Conservation (phyloP, 2,113 vertebrate species). For the Clarias macrocephalus region DNA sequence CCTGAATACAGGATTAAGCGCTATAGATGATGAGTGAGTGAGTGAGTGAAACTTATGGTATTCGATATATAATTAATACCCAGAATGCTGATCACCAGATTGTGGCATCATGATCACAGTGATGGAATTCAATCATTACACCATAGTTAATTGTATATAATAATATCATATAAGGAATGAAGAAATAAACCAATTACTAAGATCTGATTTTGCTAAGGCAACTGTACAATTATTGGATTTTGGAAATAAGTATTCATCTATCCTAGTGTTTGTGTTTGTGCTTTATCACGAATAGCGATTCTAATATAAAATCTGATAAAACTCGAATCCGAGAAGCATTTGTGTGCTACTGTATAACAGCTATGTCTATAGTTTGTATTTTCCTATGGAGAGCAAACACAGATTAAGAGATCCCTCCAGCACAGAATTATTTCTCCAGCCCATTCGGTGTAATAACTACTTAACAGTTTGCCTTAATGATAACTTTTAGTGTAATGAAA, state of each 20-base stretch:
- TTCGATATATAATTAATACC: too few relatives aligned
- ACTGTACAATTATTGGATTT: background rate
- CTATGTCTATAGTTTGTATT: background rate
- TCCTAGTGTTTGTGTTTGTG: background rate
- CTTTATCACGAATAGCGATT: background rate
- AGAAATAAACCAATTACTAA: background rate
- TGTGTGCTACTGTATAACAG: background rate
- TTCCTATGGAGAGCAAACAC: background rate
- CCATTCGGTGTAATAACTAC: background rate
- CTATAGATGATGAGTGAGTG: too few relatives aligned
- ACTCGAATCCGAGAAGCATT: background rate
- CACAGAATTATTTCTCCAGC: background rate
- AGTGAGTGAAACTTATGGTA: too few relatives aligned
- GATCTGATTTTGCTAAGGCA: background rate
- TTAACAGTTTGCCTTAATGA: background rate
- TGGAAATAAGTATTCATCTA: background rate
- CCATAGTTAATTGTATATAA: background rate
- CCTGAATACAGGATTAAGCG: too few relatives aligned
- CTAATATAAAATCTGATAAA: background rate
- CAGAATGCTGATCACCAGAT: background rate
- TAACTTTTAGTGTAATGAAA: constrained; percentile 5
- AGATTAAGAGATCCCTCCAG: background rate
- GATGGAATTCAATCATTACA: background rate
- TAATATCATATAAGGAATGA: background rate
- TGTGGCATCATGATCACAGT: background rate